phyloP scores from a whole-genome alignment of 2,113 vertebrate species.

The Saccopteryx leptura region DNA sequence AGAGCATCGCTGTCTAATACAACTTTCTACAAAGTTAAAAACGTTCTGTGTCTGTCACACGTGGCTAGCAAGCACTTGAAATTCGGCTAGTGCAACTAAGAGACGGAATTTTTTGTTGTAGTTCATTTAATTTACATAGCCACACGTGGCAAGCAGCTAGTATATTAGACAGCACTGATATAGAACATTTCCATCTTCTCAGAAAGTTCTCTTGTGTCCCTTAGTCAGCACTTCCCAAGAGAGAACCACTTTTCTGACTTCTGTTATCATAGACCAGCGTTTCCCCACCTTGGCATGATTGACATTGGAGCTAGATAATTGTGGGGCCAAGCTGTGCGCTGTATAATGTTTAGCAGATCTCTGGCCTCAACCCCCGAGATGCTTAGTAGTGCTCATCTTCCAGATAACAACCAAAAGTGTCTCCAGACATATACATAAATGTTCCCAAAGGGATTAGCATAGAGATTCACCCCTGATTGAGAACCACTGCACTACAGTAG shows the following conservation, averaged over 20 bases:
- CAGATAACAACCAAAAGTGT: background rate
- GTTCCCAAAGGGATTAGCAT: background rate
- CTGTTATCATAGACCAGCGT: background rate
- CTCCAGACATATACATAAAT: background rate
- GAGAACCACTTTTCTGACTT: slow-evolving; percentile 13
- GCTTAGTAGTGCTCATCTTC: background rate
- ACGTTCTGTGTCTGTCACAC: background rate
- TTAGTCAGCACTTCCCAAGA: slow-evolving; percentile 19
- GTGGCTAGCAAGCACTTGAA: slow-evolving; percentile 47
- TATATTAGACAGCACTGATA: background rate
- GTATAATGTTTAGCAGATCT: background rate
- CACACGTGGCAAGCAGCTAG: background rate
- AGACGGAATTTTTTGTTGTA: background rate
- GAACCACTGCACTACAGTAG: background rate
- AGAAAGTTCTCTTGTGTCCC: slow-evolving; percentile 49
- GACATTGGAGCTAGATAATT: background rate
- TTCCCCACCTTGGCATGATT: background rate
- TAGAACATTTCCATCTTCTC: slow-evolving; percentile 31
- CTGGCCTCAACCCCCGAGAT: background rate
- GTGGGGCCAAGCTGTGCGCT: background rate
- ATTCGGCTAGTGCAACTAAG: background rate
- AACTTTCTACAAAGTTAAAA: background rate
- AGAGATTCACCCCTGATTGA: background rate
- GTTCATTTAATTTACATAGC: slow-evolving; percentile 56
- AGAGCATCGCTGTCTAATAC: background rate